phyloP scores from a whole-genome alignment of 2,797 vertebrate genomes.

The Phalloptychus januarius region DNA sequence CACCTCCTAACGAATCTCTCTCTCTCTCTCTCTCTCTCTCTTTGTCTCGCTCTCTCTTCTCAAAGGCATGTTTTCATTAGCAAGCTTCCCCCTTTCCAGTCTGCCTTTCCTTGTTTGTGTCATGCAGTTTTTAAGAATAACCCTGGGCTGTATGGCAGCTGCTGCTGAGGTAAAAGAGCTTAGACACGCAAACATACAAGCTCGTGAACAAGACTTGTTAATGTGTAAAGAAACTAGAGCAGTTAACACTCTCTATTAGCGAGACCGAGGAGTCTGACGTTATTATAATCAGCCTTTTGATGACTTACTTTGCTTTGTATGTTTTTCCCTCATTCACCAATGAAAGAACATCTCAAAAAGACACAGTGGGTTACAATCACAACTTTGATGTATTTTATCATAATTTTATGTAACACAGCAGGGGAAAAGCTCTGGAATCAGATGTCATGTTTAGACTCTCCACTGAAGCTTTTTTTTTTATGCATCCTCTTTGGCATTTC shows the following conservation, averaged over 20 bases:
- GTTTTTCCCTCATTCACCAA: background rate
- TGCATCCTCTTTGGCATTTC: background rate
- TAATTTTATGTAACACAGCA: background rate
- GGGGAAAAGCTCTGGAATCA: background rate
- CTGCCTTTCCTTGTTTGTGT: conserved; percentile 61
- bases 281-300: conserved; percentile 32
- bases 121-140: conserved; percentile 79
- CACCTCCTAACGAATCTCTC: background rate
- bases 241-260: conserved; percentile 44
- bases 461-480: background rate
- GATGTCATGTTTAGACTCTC: background rate
- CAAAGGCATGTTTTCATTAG: conserved; percentile 47
- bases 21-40: background rate
- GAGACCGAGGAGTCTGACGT: conserved; percentile 20
- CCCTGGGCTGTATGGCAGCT: conserved; percentile 74
- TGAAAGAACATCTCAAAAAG: background rate
- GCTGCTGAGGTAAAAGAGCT: conserved; percentile 61
- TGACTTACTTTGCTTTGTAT: conserved; percentile 24
- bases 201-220: conserved; percentile 34
- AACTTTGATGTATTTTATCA: background rate
- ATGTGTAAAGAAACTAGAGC: conserved; percentile 47
- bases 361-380: background rate
- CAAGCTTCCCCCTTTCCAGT: conserved; percentile 13
- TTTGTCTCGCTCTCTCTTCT: conserved; percentile 3
- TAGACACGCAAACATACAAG: conserved; percentile 23